These are phyloP conservation scores for Piaya cayana DNA, from an alignment of 2,113 vertebrate genomes.

Conservation along the genomic window DNA sequence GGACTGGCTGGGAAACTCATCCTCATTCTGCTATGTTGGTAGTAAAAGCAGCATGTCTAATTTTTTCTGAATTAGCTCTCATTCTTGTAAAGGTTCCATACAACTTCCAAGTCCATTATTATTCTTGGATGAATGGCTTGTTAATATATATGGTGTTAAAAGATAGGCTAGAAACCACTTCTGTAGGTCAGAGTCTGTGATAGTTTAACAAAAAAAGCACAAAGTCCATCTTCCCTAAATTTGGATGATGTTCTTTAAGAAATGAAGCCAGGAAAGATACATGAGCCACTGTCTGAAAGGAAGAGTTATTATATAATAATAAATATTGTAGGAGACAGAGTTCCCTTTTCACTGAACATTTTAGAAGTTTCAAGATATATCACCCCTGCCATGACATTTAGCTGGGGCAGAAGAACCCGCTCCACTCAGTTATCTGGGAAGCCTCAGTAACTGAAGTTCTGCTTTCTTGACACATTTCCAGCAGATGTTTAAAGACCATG, in stretches of 20 bases:
- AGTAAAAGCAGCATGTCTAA: background rate
- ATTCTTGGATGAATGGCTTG: background rate
- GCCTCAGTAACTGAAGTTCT: background rate
- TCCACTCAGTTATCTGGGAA: background rate
- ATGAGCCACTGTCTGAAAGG: background rate
- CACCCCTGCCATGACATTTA: background rate
- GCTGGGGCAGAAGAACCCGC: background rate
- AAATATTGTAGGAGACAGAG: background rate
- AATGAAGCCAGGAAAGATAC: background rate
- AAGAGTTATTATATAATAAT: conserved; percentile 15
- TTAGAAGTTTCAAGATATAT: background rate
- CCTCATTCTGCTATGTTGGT: accelerated
- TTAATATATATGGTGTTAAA: background rate
- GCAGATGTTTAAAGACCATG: background rate
- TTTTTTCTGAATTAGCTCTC: background rate
- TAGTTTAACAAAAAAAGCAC: background rate
- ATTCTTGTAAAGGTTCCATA: background rate
- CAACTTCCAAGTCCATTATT: background rate
- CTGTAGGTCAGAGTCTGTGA: background rate
- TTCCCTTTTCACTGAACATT: conserved; percentile 8
- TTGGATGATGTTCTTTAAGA: background rate
- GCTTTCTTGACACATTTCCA: background rate
- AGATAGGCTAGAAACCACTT: background rate
- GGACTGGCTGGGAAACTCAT: background rate
- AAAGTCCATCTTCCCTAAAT: background rate